Evolutionary conservation across 2,888 invertebrate species (phyloP), one percentile per base, ranked within the genome.

Genomic region (Pardosa pseudoannulata): DNA sequence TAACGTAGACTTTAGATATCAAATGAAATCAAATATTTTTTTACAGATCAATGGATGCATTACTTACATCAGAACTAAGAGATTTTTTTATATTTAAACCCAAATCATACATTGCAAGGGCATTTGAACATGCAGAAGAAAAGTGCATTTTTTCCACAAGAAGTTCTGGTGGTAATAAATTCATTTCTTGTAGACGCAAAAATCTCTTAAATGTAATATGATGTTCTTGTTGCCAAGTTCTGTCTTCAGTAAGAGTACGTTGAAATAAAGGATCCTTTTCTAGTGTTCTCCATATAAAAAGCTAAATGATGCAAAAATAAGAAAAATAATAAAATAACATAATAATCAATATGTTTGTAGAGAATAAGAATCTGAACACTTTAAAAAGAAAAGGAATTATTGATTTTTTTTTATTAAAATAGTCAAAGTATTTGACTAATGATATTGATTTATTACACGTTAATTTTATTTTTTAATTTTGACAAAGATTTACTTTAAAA

Each of bases 201-300:
- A 90, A 90, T 65, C 79, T 73, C 65, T 27, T 72, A 23, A 67
- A 82, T 13, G 81, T 56, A 46, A 39, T 90, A 85, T 82, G 91
- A 90, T 46, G 90, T 93, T 91, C 67, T 90, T 97, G 95, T 89
- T 96, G 95, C 56, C 95, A 92, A 0, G 94, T 92, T 0, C 94
- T 93, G 0, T 94, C 94, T 13, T 93, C 92, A 56, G 93, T 92
- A 11, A 93, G 92, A 89, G 94, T 89, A 29, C 90, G 94, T 7
- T 94, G 93, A 91, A 96, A 97, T 16, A 96, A 91, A 0, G 96
- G 95, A 91, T 97, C 97, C 79, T 93, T 94, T 80, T 91, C 91
- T 90, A 97, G 91, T 0, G 94, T 94, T 23, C 94, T 93, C 95
- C 96, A 96, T 90, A 97, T 93, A 91, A 94, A 94, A 91, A 95